A percentile compares a stretch with the other conserved stretches of the same genome.
These are phyloP conservation scores for Nothobranchius kuhntae DNA, from an alignment of 2,113 vertebrate species.

Conservation along the genomic window DNA sequence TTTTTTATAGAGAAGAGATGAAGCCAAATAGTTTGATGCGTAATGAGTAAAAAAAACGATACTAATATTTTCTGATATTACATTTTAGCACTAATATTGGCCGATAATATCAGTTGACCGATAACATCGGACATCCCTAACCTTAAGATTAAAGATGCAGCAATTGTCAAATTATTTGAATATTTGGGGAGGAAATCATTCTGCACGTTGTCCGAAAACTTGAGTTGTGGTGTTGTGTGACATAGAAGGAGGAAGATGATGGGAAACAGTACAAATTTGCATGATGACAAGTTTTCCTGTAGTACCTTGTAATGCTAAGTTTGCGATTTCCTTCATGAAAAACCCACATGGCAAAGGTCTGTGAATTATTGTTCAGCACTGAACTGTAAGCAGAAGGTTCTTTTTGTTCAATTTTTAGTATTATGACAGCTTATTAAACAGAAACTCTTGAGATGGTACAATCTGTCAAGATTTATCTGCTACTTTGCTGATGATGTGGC, in stretches of 20 bases:
- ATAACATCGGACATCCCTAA: no score
- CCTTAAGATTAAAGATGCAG: not conserved
- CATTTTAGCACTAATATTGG: no score
- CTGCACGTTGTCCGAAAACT: not conserved
- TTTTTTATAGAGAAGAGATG: no score
- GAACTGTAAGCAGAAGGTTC: slow-evolving; percentile 36
- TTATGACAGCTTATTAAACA: not conserved
- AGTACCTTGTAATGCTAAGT: slow-evolving; percentile 32
- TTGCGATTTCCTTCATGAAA: slow-evolving; percentile 55
- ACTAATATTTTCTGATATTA: no score
- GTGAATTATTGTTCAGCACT: slow-evolving; percentile 24
- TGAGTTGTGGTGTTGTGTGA: not conserved
- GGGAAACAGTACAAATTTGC: slow-evolving; percentile 38
- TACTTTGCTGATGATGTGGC: slow-evolving; percentile 35
- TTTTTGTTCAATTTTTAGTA: slow-evolving; percentile 1
- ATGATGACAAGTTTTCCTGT: slow-evolving; percentile 24
- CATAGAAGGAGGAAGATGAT: not conserved
- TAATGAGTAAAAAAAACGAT: no score
- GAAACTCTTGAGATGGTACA: slow-evolving; percentile 11
- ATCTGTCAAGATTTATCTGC: slow-evolving; percentile 7
- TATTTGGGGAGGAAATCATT: not conserved
- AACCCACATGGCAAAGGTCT: slow-evolving; percentile 37
- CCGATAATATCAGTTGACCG: no score
- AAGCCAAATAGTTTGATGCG: no score
- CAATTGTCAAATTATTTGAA: not conserved